Base-by-base conservation (phyloP, 2,888 invertebrate species). In the Panopea generosa region DNA sequence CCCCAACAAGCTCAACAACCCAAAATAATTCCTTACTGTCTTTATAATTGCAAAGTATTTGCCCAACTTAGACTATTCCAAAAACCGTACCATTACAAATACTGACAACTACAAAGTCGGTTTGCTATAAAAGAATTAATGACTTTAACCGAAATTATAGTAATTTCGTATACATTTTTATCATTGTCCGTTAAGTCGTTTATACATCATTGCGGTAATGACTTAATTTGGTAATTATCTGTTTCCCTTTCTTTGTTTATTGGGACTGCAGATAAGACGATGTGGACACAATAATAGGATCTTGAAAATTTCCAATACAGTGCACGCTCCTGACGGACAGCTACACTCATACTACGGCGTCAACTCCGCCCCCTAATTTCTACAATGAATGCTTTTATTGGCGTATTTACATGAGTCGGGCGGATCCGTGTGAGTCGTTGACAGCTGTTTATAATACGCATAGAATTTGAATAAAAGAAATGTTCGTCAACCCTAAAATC, bases 161-260 rank as follows among this genome's bases (percentile, higher is more conserved):
- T 70, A 78, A 78, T 78, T 78, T 71, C 70, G 57, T 52, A 43
- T 62, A 62, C 61, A 62, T 62, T 70, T 77, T 74, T 56, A 40
- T 47, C 67, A 70, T 62, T 56, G 69, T 61, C 71, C 78, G 74
- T 70, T 71, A 74, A 65, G 70, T 50, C 78, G 61, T 67, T 75
- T 79, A 75, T 77, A 63, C 70, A 57, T 60, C 80, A 70, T 70
- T 60, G 45, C 57, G 53, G 43, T 77, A 80, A 80, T 80, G 69
- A 63, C 71, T 60, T 66, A 76, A 76, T 76, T 73, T 65, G 59
- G 66, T 67, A 76, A 70, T 80, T 76, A 73, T 68, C 55, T 43
- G 72, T 80, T 76, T 80, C 73, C 73, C 73, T 69, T 66, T 61
- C 73, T 70, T 80, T 73, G 80, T 79, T 71, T 72, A 68, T 63